Conservation (phyloP, 2,113 vertebrate species). For the Uropsilus gracilis region DNA sequence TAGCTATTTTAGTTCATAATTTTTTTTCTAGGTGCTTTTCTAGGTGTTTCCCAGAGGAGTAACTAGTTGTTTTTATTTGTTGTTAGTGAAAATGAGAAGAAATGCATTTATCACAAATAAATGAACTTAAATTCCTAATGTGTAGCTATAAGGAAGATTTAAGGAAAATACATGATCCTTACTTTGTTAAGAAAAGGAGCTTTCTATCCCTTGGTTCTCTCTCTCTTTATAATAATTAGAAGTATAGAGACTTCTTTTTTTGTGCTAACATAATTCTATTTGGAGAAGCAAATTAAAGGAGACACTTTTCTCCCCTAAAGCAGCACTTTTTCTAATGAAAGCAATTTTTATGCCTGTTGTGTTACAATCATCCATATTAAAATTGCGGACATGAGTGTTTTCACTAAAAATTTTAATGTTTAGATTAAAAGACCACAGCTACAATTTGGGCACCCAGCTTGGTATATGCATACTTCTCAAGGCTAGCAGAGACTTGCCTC, state of each 20-base stretch:
- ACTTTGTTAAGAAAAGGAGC: neutral
- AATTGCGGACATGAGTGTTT: neutral
- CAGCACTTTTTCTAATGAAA: conserved; percentile 32
- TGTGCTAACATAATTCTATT: conserved; percentile 41
- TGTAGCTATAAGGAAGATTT: neutral
- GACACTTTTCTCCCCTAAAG: neutral
- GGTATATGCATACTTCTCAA: neutral
- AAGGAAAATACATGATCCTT: conserved; percentile 30
- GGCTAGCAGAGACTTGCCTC: neutral
- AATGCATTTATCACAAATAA: neutral
- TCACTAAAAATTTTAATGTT: neutral
- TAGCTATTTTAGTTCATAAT: neutral
- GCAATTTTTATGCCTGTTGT: neutral
- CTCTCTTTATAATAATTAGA: neutral
- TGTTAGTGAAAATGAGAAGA: neutral
- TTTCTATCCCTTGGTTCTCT: neutral
- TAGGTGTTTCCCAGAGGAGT: neutral
- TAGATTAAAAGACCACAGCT: neutral
- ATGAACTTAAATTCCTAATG: conserved; percentile 23
- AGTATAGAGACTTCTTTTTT: neutral
- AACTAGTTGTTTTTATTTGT: neutral
- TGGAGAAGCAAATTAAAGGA: conserved; percentile 27
- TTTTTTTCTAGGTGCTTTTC: neutral
- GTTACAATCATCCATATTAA: neutral
- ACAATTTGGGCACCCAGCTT: neutral